A percentile compares a stretch with the other conserved stretches of the same genome.
Conservation (phyloP, 2,888 invertebrate genomes). For the Shargacucullia verbasci region DNA sequence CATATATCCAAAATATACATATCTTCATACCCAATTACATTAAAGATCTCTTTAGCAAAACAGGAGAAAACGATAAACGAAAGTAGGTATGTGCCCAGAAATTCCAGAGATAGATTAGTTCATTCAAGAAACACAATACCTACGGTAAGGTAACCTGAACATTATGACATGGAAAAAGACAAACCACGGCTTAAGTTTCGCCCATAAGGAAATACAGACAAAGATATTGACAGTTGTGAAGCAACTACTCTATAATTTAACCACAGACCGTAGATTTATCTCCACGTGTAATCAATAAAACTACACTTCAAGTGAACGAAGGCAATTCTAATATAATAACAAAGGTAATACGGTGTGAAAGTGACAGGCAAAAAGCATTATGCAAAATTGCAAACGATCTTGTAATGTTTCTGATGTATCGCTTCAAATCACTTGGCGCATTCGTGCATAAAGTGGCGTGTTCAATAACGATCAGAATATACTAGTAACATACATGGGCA, state of each 20-base stretch:
- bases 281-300: slow-evolving; percentile 40
- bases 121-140: too few relatives aligned
- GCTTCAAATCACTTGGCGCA: slow-evolving; percentile 38
- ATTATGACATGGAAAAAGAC: neutral
- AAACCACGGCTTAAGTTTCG: slow-evolving; percentile 1
- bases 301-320: slow-evolving; percentile 16
- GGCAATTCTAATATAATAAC: slow-evolving; percentile 45
- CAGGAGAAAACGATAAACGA: too few relatives aligned
- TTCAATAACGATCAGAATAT: slow-evolving; percentile 43
- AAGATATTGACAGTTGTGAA: slow-evolving; percentile 9
- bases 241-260: slow-evolving; percentile 40
- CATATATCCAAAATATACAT: too few relatives aligned
- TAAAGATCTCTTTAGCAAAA: too few relatives aligned
- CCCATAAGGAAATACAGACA: slow-evolving; percentile 18
- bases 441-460: slow-evolving; percentile 55
- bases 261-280: slow-evolving; percentile 37
- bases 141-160: too few relatives aligned
- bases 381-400: slow-evolving; percentile 49
- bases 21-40: too few relatives aligned
- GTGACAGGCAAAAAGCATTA: slow-evolving; percentile 46
- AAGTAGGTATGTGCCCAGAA: too few relatives aligned
- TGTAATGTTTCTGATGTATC: slow-evolving; percentile 45
- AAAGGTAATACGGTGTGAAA: slow-evolving; percentile 42
- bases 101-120: too few relatives aligned
- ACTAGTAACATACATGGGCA: slow-evolving; percentile 38